Evolutionary conservation across 2,797 vertebrate species (phyloP).

Genomic region (Eulemur albifrons): DNA sequence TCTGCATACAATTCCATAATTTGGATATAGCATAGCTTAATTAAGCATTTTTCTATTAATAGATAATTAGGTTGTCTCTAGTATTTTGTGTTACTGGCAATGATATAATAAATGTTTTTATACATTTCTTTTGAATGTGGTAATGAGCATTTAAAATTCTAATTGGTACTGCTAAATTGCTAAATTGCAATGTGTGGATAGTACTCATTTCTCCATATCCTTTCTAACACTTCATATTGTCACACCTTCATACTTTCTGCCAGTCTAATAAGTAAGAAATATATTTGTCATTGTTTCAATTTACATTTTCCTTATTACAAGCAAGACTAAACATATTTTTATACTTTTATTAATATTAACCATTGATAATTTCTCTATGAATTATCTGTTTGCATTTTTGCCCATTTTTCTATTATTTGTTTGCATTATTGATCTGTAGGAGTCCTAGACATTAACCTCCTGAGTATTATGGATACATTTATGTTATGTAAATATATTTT

Average conservation of each 20-base stretch:
- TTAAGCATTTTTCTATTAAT: background rate
- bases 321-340: background rate
- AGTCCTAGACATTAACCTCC: background rate
- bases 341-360: background rate
- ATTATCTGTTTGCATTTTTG: background rate
- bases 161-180: background rate
- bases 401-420: background rate
- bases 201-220: background rate
- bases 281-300: background rate
- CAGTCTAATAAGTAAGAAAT: background rate
- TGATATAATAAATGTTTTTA: background rate
- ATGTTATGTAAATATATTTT: background rate
- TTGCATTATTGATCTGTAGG: background rate
- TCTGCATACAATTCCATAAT: background rate
- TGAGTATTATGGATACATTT: background rate
- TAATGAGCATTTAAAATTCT: background rate
- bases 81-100: background rate
- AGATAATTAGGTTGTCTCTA: background rate
- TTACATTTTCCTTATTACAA: background rate
- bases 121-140: background rate
- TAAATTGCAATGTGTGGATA: background rate
- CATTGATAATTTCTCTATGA: background rate
- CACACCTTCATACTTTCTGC: background rate
- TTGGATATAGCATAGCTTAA: background rate
- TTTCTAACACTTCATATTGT: background rate